Base-by-base conservation (phyloP, 2,888 invertebrate genomes). In the Therioaphis trifolii region DNA sequence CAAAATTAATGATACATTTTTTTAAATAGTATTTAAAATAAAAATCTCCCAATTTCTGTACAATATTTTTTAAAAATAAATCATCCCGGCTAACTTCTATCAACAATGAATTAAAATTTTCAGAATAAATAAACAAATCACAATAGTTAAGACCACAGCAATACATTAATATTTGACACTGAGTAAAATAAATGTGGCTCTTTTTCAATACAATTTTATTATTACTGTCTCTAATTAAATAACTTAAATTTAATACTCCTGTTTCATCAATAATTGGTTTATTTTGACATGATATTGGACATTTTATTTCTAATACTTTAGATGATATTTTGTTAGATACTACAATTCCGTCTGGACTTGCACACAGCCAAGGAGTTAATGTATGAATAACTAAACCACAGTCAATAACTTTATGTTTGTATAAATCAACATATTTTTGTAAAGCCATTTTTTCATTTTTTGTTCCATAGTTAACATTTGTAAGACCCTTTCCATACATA, bases 21-120 rank as follows among this genome's bases (percentile, higher is more conserved):
- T 58, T 58, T 58, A 58, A 58, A 21, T 58, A 21, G 21, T 21
- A 58, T 58, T 58, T 58, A 58, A 58, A 21, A 58, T 58, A 58
- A 58, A 58, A 58, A 58, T 58, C 21, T 11, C 21, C 12, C 21
- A 58, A 21, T 21, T 58, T 58, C 21, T 58, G 1, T 21, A 24
- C 14, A 58, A 11, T 0, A 14, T 1, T 58, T 21, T 58, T 63
- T 29, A 63, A 63, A 49, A 58, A 58, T 21, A 58, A 21, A 58
- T 58, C 55, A 58, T 58, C 55, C 12, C 21, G 21, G 12, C 15
- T 18, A 15, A 29, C 27, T 27, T 2, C 7, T 27, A 61, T 29
- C 7, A 61, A 61, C 0, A 61, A 27, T 15, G 27, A 61, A 15
- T 61, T 61, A 61, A 15, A 61, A 27, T 61, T 29, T 27, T 27